Conservation (phyloP, 1,140 invertebrate genomes). For the Drosophila leontia region DNA sequence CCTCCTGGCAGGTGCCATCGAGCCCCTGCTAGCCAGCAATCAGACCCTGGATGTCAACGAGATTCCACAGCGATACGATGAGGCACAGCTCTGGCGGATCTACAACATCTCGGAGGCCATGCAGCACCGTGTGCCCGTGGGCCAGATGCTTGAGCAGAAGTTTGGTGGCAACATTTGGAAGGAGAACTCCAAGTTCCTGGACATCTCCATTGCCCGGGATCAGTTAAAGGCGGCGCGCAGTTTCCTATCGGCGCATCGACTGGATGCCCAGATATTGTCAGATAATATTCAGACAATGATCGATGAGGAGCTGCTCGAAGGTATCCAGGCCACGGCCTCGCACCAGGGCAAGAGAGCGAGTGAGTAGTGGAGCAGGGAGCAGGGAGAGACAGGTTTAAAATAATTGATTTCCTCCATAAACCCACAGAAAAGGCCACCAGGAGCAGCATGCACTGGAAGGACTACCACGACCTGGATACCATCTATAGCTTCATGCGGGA, state of each 20-base stretch:
- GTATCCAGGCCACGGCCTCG: slow-evolving; percentile 29
- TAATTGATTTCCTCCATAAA: neutral
- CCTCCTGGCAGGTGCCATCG: neutral
- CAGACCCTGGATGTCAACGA: slow-evolving; percentile 58
- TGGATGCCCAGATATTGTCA: slow-evolving; percentile 54
- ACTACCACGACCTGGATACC: slow-evolving; percentile 89
- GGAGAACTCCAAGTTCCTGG: slow-evolving; percentile 82
- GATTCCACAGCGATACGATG: slow-evolving; percentile 85
- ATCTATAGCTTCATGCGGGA: slow-evolving; percentile 89
- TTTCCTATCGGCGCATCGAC: slow-evolving; percentile 60
- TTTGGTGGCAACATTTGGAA: slow-evolving; percentile 82
- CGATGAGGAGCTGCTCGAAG: slow-evolving; percentile 84
- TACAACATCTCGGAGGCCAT: slow-evolving; percentile 76
- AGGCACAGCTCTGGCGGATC: slow-evolving; percentile 87
- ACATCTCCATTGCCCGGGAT: slow-evolving; percentile 73
- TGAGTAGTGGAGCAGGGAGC: slow-evolving; percentile 36
- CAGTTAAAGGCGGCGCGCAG: slow-evolving; percentile 70
- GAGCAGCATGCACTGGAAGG: slow-evolving; percentile 88
- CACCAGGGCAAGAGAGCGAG: slow-evolving; percentile 49
- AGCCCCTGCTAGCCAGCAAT: slow-evolving; percentile 30
- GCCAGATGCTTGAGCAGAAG: slow-evolving; percentile 70
- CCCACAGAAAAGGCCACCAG: slow-evolving; percentile 61
- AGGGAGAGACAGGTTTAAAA: no score
- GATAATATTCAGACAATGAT: slow-evolving; percentile 69
- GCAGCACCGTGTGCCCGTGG: slow-evolving; percentile 57